Base-by-base conservation (phyloP, 53 echinoderm and acorn worm genomes). In the Actinopyga echinites region DNA sequence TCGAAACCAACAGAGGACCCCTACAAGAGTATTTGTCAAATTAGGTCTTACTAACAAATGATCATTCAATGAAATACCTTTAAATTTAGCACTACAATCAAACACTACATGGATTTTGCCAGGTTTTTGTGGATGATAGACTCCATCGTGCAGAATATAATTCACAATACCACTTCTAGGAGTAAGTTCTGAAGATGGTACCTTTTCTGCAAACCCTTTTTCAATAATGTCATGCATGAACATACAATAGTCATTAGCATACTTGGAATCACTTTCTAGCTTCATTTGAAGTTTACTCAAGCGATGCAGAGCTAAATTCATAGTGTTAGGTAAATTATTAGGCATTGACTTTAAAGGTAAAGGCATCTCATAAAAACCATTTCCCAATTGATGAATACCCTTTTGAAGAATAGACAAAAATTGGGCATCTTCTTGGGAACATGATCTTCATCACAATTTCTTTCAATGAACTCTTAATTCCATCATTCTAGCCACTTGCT, bases 1-100 rank as follows among this genome's bases (percentile, higher is more conserved):
- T 4, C 69, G 57, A 23, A 87, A 87, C 31, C 87, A 30, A 21
- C 69, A 69, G 4, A 87, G 69, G 33, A 87, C 43, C 23, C 82
- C 87, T 10, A 82, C 0, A 23, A 86, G 28, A 9, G 56, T 55
- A 82, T 84, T 73, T 74, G 64, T 73, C 43, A 84, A 34, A 74
- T 71, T 38, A 37, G 69, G 74, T 20, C 56, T 35, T 35, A 33
- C 10, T 21, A 74, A 33, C 24, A 61, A 32, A 32, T 74, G 21
- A 8, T 73, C 84, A 74, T 79, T 79, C 2, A 74, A 35, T 4
- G 54, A 77, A 32, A 53, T 31, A 24, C 30, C 54, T 45, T 82
- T 35, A 37, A n/a, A 64, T 24, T 64, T n/a, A n/a, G n/a, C n/a
- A n/a, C n/a, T n/a, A 60, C 61, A 75, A 31, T 77, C 60, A 43